phyloP scores from a whole-genome alignment of 2,797 vertebrate species.

The Labroides dimidiatus region DNA sequence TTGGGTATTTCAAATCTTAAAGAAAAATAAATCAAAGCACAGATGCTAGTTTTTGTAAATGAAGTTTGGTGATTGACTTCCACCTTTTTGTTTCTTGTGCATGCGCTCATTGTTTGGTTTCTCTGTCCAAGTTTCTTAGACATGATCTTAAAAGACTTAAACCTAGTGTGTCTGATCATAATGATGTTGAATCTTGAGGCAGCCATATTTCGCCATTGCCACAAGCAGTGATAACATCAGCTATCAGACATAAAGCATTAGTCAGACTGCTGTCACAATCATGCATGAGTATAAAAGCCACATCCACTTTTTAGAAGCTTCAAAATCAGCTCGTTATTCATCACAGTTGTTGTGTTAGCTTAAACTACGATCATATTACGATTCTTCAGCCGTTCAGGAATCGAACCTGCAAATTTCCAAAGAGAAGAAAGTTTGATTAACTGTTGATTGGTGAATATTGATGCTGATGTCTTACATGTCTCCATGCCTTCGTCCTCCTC shows the following conservation, averaged over 20 bases:
- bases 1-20: background rate
- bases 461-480: slow-evolving; percentile 87
- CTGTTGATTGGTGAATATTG: too few relatives aligned
- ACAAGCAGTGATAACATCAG: slow-evolving; percentile 40
- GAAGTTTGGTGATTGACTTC: background rate
- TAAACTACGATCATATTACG: background rate
- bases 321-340: slow-evolving; percentile 1
- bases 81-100: too few relatives aligned
- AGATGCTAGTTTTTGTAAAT: background rate
- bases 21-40: background rate
- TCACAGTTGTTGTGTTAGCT: slow-evolving; percentile 19
- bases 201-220: slow-evolving; percentile 29
- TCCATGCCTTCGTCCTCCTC: slow-evolving; percentile 97
- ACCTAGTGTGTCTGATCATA: too few relatives aligned
- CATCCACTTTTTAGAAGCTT: slow-evolving; percentile 12
- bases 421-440: background rate
- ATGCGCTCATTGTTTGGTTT: too few relatives aligned
- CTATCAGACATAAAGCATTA: slow-evolving; percentile 34
- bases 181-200: slow-evolving; percentile 7
- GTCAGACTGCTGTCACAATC: slow-evolving; percentile 55
- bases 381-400: background rate
- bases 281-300: slow-evolving; percentile 38
- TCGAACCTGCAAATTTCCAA: slow-evolving; percentile 20
- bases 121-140: too few relatives aligned
- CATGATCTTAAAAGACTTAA: too few relatives aligned